Base-by-base conservation (phyloP, 2,113 vertebrate species). In the Morone chrysops region DNA sequence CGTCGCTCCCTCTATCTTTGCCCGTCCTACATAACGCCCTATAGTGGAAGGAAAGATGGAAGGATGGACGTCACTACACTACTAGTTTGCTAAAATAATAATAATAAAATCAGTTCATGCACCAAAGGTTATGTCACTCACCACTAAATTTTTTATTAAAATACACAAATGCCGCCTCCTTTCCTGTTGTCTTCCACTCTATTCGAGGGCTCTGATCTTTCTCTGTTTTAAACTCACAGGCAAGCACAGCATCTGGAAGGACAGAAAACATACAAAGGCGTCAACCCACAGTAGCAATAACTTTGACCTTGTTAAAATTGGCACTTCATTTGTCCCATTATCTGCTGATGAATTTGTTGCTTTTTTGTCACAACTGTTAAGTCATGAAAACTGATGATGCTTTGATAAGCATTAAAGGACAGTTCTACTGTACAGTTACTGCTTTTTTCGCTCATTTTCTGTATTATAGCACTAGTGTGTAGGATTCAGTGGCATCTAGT, bases 161-260 rank as follows among this genome's bases (percentile, higher is more conserved):
- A 85, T 97, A 99, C 60, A 99, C 97, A 90, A 97, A 97, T 3
- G 96, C 96, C 69, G 98, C 93, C 3, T 90, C 93, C 17, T 94
- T 78, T 0, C 91, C 94, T 79, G 96, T 95, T 90, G 97, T 99
- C 95, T 99, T 99, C 97, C 98, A 99, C 91, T 99, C 98, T 48
- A 98, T 93, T 59, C 97, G 96, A 68, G 96, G 95, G 75, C 88
- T 93, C 3, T 83, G 88, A 3, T 94, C 95, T 88, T 94, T 96
- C 22, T 96, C 95, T 45, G 96, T 94, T 86, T 85, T 94, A 87
- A 96, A 97, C 86, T 95, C 96, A 87, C 97, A 99, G 87, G 94
- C 85, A 80, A 99, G 96, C 66, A 96, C 93, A 2, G 94, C 96
- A 66, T 97, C 98, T 99, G 83, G 36, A 53, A 16, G 50, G 54